Conservation (phyloP, 92 coral and sea anemone genomes). For the Epizoanthus ramosus region DNA sequence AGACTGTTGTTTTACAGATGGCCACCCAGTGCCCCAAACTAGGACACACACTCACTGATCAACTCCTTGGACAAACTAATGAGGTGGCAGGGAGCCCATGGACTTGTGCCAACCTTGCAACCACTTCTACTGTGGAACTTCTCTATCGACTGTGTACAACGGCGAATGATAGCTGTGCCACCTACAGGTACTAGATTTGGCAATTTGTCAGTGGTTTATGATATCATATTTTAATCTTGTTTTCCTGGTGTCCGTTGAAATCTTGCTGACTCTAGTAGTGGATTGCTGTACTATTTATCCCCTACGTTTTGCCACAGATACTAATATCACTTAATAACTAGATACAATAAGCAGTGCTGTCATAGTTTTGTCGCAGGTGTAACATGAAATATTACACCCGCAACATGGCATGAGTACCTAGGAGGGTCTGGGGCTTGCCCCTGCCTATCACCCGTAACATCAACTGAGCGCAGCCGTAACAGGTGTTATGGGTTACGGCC, state of each 20-base stretch:
- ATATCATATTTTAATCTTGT: not conserved
- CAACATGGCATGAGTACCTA: no score
- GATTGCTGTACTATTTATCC: no score
- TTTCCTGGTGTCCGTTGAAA: conserved; percentile 24
- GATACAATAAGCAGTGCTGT: no score
- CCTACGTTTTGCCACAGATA: no score
- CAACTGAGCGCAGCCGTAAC: no score
- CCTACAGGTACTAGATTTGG: conserved; percentile 2
- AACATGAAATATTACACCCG: no score
- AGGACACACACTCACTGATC: conserved; percentile 68
- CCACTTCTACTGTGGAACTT: conserved; percentile 79
- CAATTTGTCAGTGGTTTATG: not conserved
- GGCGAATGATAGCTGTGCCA: conserved; percentile 55
- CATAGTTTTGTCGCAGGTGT: no score
- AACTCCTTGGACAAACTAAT: conserved; percentile 66
- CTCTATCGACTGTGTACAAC: conserved; percentile 84
- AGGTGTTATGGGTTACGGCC: no score
- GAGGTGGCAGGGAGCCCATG: conserved; percentile 32
- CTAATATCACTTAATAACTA: no score
- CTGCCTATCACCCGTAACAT: no score
- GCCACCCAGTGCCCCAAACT: conserved; percentile 77
- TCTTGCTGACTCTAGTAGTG: conserved; percentile 4
- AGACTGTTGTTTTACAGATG: conserved; percentile 78
- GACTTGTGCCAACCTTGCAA: conserved; percentile 52
- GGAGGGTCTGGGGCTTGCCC: no score